Conservation (phyloP, 1,140 invertebrate species). For the Drosophila sturtevanti region DNA sequence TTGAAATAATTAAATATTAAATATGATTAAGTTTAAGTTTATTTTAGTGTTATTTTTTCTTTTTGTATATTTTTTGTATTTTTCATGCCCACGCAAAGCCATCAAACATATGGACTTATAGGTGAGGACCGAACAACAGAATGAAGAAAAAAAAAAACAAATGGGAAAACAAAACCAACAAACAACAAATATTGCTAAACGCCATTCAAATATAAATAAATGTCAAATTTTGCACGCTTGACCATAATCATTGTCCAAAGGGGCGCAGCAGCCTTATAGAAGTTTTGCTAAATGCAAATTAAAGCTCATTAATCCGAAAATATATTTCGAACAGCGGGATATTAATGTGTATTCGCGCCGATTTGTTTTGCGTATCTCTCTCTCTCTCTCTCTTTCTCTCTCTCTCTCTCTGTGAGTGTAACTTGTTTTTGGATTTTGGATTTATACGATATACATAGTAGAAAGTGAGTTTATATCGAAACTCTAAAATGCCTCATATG, state of each 20-base stretch:
- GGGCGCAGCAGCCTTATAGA: slow-evolving; percentile 25
- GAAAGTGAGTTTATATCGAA: slow-evolving; percentile 51
- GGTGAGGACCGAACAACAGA: slow-evolving; percentile 33
- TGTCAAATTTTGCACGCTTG: slow-evolving; percentile 76
- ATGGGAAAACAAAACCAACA: neutral
- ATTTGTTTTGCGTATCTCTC: slow-evolving; percentile 24
- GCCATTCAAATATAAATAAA: slow-evolving; percentile 79
- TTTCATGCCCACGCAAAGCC: slow-evolving; percentile 60
- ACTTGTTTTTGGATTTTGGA: slow-evolving; percentile 65
- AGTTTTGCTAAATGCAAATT: slow-evolving; percentile 74
- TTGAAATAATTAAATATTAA: slow-evolving; percentile 81
- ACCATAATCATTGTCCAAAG: slow-evolving; percentile 59
- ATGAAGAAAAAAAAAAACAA: slow-evolving; percentile 25
- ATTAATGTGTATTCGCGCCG: slow-evolving; percentile 70
- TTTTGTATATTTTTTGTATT: neutral
- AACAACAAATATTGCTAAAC: slow-evolving; percentile 50
- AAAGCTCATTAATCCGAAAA: slow-evolving; percentile 74
- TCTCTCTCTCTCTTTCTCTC: too few species aligned
- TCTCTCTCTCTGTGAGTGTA: slow-evolving; percentile 23
- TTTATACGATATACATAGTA: slow-evolving; percentile 39
- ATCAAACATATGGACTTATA: slow-evolving; percentile 68
- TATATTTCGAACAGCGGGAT: slow-evolving; percentile 67
- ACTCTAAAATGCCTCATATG: neutral
- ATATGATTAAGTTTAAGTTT: slow-evolving; percentile 66
- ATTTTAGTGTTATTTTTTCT: neutral